Conservation (phyloP, 2,888 invertebrate species). For the Gymnosoma rotundatum region DNA sequence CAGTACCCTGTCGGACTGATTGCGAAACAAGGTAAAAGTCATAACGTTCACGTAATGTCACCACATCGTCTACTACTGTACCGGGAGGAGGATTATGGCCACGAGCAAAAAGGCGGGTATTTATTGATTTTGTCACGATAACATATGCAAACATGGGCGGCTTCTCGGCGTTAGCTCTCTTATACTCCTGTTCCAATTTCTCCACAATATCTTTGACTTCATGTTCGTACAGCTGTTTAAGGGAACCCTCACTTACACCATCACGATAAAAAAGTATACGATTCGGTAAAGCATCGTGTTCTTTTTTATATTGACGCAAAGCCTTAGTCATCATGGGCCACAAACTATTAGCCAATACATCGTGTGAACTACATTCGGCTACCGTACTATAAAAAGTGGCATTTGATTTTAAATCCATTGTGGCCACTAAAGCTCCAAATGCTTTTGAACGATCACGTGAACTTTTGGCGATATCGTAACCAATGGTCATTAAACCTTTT, state of each 20-base stretch:
- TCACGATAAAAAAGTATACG: conserved; percentile 94
- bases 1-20: conserved; percentile 93
- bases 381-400: conserved; percentile 90
- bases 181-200: conserved; percentile 84
- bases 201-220: conserved; percentile 87
- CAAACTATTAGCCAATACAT: conserved; percentile 89
- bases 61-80: conserved; percentile 92
- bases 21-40: conserved; percentile 96
- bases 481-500: conserved; percentile 89
- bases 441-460: conserved; percentile 86
- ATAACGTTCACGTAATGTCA: conserved; percentile 91
- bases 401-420: conserved; percentile 84
- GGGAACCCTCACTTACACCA: conserved; percentile 96
- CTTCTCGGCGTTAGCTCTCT: conserved; percentile 79
- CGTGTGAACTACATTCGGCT: conserved; percentile 87
- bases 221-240: conserved; percentile 88
- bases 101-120: conserved; percentile 86
- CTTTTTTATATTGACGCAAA: conserved; percentile 77
- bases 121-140: conserved; percentile 94
- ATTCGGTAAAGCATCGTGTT: conserved; percentile 84
- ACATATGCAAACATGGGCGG: conserved; percentile 87
- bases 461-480: conserved; percentile 95
- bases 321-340: conserved; percentile 85
- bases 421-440: conserved; percentile 91
- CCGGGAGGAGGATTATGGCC: conserved; percentile 90